Base-by-base conservation (phyloP, 2,888 invertebrate species). In the Cordilura impudica region DNA sequence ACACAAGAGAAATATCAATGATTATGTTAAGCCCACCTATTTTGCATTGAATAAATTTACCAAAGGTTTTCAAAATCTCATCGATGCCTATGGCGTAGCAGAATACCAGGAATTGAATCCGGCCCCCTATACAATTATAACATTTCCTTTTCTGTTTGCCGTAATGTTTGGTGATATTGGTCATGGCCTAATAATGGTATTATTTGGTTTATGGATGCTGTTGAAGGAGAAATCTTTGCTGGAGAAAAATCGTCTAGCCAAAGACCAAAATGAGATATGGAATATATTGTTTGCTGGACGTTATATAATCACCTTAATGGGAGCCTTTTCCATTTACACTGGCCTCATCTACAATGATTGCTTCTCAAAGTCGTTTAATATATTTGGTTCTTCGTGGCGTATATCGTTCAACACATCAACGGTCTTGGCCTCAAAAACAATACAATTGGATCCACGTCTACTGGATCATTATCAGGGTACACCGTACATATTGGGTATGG, bases 141-240 rank as follows among this genome's bases (percentile, higher is more conserved):
- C 98, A 65, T 98, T 98, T 91, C 98, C 98, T 8, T 98, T 98
- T 92, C 90, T 98, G 21, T 98, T 98, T 90, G 96, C 96, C 35
- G 93, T 98, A 83, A 98, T 98, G 98, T 98, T 98, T 90, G 98
- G 98, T 14, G 98, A 98, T 88, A 91, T 94, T 83, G 98, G 98
- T 3, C 98, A 98, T 90, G 98, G 97, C 2, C 49, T 94, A 2
- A 93, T 98, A 82, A 93, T 98, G 93, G 91, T 94, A 0, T 65
- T 94, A 3, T 97, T 97, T 87, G 97, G 94, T 0, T 88, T 91
- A 0, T 95, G 93, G 92, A 94, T 98, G 94, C 93, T 97, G 26
- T 79, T 93, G 29, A 92, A 92, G 74, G 98, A 98, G 89, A 95
- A 94, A 81, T 91, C 92, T 53, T 91, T 97, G 51, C 89, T 91